phyloP scores from a whole-genome alignment of 1,140 invertebrate genomes.

The Aphidius ervi region DNA sequence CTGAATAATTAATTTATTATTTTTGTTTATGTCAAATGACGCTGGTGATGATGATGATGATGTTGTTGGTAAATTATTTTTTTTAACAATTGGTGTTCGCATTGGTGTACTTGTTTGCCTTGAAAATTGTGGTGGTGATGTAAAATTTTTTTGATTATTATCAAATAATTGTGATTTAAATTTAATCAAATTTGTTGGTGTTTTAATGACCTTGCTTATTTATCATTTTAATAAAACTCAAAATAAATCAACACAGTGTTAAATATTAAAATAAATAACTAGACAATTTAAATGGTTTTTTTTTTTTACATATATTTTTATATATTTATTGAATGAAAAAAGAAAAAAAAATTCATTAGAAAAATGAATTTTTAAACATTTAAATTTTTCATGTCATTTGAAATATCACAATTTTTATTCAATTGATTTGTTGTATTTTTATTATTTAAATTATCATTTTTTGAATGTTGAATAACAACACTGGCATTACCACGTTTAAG shows the following conservation, averaged over 20 bases:
- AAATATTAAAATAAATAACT: too few species aligned
- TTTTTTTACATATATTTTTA: too few species aligned
- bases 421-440: not conserved
- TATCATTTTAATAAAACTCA: too few species aligned
- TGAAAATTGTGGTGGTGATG: constrained; percentile 29
- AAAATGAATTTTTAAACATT: too few species aligned
- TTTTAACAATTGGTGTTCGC: constrained; percentile 19
- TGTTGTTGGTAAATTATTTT: constrained; percentile 10
- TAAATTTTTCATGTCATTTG: too few species aligned
- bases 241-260: too few species aligned
- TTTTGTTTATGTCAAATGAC: not conserved
- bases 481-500: constrained; percentile 35
- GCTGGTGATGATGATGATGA: constrained; percentile 24
- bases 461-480: constrained; percentile 24
- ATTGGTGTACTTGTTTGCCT: constrained; percentile 38
- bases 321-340: too few species aligned
- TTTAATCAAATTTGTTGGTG: constrained; percentile 7
- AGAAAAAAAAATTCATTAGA: too few species aligned
- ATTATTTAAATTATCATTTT: not conserved
- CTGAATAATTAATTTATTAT: not conserved
- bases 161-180: constrained; percentile 18
- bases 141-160: constrained; percentile 21
- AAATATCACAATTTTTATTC: too few species aligned
- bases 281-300: too few species aligned
- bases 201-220: constrained; percentile 3